phyloP scores from a whole-genome alignment of 2,888 invertebrate species.

The Keiferia lycopersicella region DNA sequence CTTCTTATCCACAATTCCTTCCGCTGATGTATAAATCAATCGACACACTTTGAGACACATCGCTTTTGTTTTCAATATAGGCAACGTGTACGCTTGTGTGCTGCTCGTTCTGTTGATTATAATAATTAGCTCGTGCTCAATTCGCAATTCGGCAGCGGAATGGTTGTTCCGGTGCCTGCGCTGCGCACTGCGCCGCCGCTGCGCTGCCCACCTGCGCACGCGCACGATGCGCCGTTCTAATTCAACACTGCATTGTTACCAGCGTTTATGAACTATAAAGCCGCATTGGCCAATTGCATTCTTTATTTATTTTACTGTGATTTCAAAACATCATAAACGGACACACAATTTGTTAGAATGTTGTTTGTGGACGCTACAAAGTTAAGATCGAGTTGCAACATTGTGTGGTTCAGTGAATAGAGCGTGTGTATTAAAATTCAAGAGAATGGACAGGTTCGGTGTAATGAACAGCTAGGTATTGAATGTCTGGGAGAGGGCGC shows the following conservation, averaged over 20 bases:
- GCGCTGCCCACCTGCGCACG: slow-evolving; percentile 6
- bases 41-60: not conserved
- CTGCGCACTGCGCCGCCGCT: not conserved
- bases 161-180: slow-evolving; percentile 9
- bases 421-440: slow-evolving; percentile 6
- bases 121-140: slow-evolving; percentile 1
- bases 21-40: not conserved
- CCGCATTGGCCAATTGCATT: slow-evolving; percentile 14
- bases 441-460: not conserved
- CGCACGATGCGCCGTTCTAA: slow-evolving; percentile 14
- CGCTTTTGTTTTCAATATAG: not conserved
- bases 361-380: not conserved
- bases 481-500: slow-evolving; percentile 4
- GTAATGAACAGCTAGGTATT: slow-evolving; percentile 3
- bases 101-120: not conserved
- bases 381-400: slow-evolving; percentile 5
- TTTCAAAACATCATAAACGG: slow-evolving; percentile 12
- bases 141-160: slow-evolving; percentile 20
- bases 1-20: slow-evolving; percentile 11
- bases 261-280: slow-evolving; percentile 24
- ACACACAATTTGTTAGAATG: slow-evolving; percentile 12
- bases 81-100: not conserved
- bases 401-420: not conserved
- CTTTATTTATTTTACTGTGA: slow-evolving; percentile 10
- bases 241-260: slow-evolving; percentile 15